Percentiles rank a stretch among this genome's conserved stretches.
Evolutionary conservation across 1,140 invertebrate species (phyloP).

Genomic region (Battus philenor): DNA sequence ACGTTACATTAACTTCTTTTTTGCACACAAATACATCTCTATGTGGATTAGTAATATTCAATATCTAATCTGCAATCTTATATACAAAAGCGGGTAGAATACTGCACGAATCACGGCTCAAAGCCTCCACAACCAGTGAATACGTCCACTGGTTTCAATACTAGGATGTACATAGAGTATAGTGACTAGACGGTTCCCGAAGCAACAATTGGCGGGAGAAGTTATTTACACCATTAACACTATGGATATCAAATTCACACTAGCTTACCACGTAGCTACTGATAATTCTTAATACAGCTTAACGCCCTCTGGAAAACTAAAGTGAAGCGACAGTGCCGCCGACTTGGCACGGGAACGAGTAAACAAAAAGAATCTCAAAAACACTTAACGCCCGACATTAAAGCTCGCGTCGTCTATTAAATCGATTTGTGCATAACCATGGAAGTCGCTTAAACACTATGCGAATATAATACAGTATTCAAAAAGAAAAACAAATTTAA

Average conservation of each 20-base stretch:
- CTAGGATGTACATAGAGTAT: slow-evolving; percentile 12
- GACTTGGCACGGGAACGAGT: slow-evolving; percentile 39
- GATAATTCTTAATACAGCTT: slow-evolving; percentile 23
- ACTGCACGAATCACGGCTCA: slow-evolving; percentile 42
- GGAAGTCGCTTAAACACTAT: slow-evolving; percentile 57
- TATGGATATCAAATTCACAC: slow-evolving; percentile 55
- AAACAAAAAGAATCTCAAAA: slow-evolving; percentile 50
- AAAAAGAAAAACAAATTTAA: slow-evolving; percentile 25
- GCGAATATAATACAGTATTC: slow-evolving; percentile 42
- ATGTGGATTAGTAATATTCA: slow-evolving; percentile 8
- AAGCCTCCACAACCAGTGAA: slow-evolving; percentile 21
- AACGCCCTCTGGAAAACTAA: slow-evolving; percentile 35
- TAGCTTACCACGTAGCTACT: slow-evolving; percentile 43
- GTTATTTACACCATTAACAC: slow-evolving; percentile 43
- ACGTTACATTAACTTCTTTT: slow-evolving; percentile 3
- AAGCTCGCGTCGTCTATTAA: slow-evolving; percentile 33
- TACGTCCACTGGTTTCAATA: slow-evolving; percentile 3
- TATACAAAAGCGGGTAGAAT: slow-evolving; percentile 58
- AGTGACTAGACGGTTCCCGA: slow-evolving; percentile 64
- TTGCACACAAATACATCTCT: slow-evolving; percentile 2
- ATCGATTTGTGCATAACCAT: slow-evolving; percentile 64
- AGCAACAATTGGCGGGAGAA: slow-evolving; percentile 38
- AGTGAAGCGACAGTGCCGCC: slow-evolving; percentile 23
- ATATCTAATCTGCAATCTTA: slow-evolving; percentile 23
- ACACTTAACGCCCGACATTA: slow-evolving; percentile 38